A percentile compares a stretch with the other conserved stretches of the same genome.
These are phyloP conservation scores for Trachythela sp. DNA, from an alignment of 64 coral and sea anemone species.

Conservation along the genomic window DNA sequence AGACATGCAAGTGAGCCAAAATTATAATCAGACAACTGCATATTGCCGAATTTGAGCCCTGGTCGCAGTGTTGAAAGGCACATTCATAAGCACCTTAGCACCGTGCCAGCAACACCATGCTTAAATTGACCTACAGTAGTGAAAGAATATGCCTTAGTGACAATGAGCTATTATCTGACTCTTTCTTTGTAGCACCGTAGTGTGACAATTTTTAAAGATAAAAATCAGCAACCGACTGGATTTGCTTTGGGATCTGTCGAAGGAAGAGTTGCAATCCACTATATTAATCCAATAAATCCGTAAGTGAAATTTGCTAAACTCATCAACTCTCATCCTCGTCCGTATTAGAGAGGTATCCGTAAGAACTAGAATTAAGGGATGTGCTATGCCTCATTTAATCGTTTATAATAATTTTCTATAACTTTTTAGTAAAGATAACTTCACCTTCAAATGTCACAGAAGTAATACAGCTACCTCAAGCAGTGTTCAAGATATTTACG, in stretches of 20 bases:
- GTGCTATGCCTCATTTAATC: not conserved
- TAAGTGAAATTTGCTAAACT: constrained; percentile 42
- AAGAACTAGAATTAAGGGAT: not conserved
- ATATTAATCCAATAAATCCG: constrained; percentile 92
- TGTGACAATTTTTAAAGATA: constrained; percentile 98
- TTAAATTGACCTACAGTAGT: too few relatives aligned
- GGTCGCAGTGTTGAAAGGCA: too few relatives aligned
- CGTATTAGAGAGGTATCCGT: not conserved
- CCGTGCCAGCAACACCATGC: too few relatives aligned
- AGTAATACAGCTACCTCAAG: constrained; percentile 59
- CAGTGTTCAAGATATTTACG: constrained; percentile 92
- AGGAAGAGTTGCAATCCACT: constrained; percentile 95
- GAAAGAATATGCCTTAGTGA: too few relatives aligned
- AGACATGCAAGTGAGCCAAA: too few relatives aligned
- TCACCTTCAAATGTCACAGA: constrained; percentile 99
- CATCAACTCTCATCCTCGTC: too few relatives aligned
- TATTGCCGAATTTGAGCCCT: too few relatives aligned
- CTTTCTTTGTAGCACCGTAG: constrained; percentile 76
- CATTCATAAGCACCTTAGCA: too few relatives aligned
- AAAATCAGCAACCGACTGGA: constrained; percentile 83
- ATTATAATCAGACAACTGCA: too few relatives aligned
- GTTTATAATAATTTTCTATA: not conserved
- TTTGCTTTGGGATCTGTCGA: constrained; percentile 97
- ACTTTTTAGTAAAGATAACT: constrained; percentile 87
- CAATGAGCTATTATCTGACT: not conserved